Conservation (phyloP, 2,888 invertebrate species). For the Synanthedon myopaeformis region DNA sequence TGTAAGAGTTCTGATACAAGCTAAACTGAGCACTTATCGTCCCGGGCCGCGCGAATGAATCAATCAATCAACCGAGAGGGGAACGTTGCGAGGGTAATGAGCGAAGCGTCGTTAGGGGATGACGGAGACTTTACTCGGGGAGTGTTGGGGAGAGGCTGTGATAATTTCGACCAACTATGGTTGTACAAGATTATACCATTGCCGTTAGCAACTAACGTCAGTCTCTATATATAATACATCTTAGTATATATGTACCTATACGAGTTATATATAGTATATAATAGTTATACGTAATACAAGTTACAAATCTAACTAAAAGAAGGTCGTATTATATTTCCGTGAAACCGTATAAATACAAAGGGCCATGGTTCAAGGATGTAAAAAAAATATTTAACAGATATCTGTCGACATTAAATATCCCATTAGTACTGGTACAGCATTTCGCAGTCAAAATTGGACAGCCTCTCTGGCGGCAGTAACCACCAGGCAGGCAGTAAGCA, state of each 20-base stretch:
- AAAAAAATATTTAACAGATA: too few relatives aligned
- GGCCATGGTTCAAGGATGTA: too few relatives aligned
- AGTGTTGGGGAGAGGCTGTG: background rate
- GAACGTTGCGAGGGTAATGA: slow-evolving; percentile 26
- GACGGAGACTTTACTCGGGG: background rate
- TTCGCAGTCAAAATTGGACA: too few relatives aligned
- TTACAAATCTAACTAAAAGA: too few relatives aligned
- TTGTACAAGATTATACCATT: background rate
- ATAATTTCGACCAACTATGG: background rate
- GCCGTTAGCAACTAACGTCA: slow-evolving; percentile 4
- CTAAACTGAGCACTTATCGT: slow-evolving; percentile 37
- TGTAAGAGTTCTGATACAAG: background rate
- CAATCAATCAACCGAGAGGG: slow-evolving; percentile 43
- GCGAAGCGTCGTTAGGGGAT: slow-evolving; percentile 15
- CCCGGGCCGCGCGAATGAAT: slow-evolving; percentile 28
- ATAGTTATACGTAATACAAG: too few relatives aligned
- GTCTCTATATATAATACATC: background rate
- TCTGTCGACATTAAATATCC: too few relatives aligned
- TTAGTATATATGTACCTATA: background rate
- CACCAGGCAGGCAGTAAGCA: too few relatives aligned
- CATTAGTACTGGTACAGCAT: too few relatives aligned
- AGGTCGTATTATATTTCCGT: too few relatives aligned
- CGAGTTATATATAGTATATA: too few relatives aligned
- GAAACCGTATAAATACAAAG: too few relatives aligned
- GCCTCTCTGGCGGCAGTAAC: too few relatives aligned